Evolutionary conservation across 2,797 vertebrate genomes (phyloP).

Genomic region (Tragelaphus oryx): DNA sequence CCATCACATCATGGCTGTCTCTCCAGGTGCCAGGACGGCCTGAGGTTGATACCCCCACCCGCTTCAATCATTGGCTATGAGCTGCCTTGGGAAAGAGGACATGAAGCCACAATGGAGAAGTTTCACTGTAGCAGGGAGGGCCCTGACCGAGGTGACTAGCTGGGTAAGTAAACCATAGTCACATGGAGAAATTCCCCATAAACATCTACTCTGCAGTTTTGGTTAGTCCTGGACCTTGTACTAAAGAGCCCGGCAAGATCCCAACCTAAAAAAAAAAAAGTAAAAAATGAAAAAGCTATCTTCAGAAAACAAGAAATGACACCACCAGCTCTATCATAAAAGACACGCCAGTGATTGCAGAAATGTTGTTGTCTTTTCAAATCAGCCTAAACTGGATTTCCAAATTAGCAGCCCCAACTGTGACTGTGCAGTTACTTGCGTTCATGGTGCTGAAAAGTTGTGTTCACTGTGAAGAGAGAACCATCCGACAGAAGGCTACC

Average conservation of each 20-base stretch:
- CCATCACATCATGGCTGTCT: fast-evolving
- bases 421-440: slow-evolving; percentile 50
- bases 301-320: slow-evolving; percentile 52
- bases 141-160: not conserved
- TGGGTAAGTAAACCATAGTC: not conserved
- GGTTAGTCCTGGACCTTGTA: not conserved
- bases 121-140: not conserved
- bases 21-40: not conserved
- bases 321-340: slow-evolving; percentile 42
- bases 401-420: slow-evolving; percentile 74
- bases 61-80: not conserved
- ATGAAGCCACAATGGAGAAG: not conserved
- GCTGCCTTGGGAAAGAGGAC: not conserved
- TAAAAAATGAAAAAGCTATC: not conserved
- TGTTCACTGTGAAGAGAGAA: slow-evolving; percentile 68
- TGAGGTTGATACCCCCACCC: fast-evolving
- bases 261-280: not conserved
- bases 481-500: slow-evolving; percentile 75
- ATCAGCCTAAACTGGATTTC: slow-evolving; percentile 67
- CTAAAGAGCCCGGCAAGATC: not conserved
- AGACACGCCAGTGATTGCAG: slow-evolving; percentile 47
- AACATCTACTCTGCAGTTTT: not conserved
- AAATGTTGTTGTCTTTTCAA: slow-evolving; percentile 71
- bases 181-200: not conserved
- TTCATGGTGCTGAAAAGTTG: slow-evolving; percentile 64